Base-by-base conservation (phyloP, 1,140 invertebrate species). In the Stegodyphus mimosarum region DNA sequence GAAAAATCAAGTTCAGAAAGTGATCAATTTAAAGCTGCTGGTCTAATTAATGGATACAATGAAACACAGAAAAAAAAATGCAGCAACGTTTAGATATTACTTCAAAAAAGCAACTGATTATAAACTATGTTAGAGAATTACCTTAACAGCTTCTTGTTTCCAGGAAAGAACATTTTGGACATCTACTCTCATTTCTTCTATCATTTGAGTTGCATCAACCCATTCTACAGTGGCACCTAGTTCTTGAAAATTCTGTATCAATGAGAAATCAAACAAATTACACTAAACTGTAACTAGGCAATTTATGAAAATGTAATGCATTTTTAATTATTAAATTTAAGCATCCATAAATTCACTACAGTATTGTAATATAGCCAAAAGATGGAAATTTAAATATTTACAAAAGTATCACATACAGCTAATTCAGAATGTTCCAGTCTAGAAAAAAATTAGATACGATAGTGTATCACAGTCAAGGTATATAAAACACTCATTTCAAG, bases 161-260 rank as follows among this genome's bases (percentile, higher is more conserved):
- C 87, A 88, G 10, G 78, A 84, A 6, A 89, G 63, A 80, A 88
- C 88, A 76, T 88, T 79, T 53, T 88, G 77, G 18, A 89, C 88
- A 67, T 88, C 87, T 6, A 63, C 70, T 70, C 84, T 83, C 87
- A 89, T 88, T 53, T 89, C 87, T 76, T 87, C 87, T 69, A 89
- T 55, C 87, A 89, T 87, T 75, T 86, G 78, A 17, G 71, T 87
- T 17, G 84, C 87, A 86, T 88, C 87, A 48, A 89, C 87, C 69
- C 73, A 87, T 75, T 83, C 80, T n/a, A 88, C 87, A 63, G 86
- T 77, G 11, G 85, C 86, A 9, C 80, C 83, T 48, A 80, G 51
- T 11, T 80, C 71, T 79, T 83, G 70, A 84, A 80, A 86, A 70
- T 86, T 86, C 85, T 86, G 17, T 6, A 53, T 74, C 18, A n/a